phyloP scores from a whole-genome alignment of 2,888 invertebrate species.

The Morpho helenor region DNA sequence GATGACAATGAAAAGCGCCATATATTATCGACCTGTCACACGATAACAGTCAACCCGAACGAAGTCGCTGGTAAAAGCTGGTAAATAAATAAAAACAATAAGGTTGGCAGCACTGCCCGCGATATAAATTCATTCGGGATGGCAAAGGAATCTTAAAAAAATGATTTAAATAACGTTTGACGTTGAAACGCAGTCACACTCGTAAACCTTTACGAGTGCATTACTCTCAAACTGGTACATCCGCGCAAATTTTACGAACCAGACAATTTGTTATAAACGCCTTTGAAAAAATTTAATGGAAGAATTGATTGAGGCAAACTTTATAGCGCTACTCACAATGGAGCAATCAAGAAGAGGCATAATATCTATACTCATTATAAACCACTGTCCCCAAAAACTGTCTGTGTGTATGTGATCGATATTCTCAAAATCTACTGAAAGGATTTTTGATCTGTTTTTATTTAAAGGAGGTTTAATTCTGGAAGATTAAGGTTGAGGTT shows the following conservation, averaged over 20 bases:
- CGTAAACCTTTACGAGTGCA: slow-evolving; percentile 76
- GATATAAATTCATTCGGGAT: slow-evolving; percentile 40
- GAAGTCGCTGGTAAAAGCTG: no score
- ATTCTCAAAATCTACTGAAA: no score
- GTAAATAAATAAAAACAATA: no score
- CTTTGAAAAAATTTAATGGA: slow-evolving; percentile 22
- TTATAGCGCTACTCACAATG: slow-evolving; percentile 23
- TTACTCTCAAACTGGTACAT: slow-evolving; percentile 65
- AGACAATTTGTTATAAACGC: slow-evolving; percentile 20
- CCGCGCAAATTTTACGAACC: slow-evolving; percentile 48
- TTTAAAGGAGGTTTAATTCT: no score
- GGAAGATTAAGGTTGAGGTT: no score
- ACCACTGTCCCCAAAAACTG: no score
- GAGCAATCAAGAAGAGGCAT: slow-evolving; percentile 26
- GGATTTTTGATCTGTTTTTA: no score
- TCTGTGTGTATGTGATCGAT: no score
- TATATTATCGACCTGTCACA: no score
- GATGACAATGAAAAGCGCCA: no score
- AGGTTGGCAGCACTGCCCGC: no score
- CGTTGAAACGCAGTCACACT: slow-evolving; percentile 54
- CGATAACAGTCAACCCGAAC: no score
- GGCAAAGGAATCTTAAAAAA: slow-evolving; percentile 48
- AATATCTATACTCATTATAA: slow-evolving; percentile 11
- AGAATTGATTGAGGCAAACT: slow-evolving; percentile 26
- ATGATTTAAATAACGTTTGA: slow-evolving; percentile 62